These are phyloP conservation scores for Limnephilus lunatus DNA, from an alignment of 2,888 invertebrate genomes.

Conservation along the genomic window DNA sequence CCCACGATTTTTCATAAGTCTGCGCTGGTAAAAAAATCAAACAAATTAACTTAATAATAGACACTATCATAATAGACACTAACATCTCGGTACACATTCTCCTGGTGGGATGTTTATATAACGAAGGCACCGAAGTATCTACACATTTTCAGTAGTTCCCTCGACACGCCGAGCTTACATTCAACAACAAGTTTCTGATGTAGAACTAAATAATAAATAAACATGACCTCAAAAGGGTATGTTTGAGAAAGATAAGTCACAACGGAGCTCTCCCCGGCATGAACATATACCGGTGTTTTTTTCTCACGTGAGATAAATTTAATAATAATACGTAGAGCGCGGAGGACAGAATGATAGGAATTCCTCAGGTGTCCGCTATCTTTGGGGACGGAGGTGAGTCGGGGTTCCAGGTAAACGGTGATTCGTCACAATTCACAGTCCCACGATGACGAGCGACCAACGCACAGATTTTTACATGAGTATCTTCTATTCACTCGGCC, in stretches of 20 bases:
- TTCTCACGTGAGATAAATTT: background rate
- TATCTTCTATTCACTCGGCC: background rate
- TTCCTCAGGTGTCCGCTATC: constrained; percentile 41
- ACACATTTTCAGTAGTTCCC: too few relatives aligned
- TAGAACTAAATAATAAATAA: too few relatives aligned
- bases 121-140: too few relatives aligned
- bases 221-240: too few relatives aligned
- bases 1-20: too few relatives aligned
- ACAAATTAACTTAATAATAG: too few relatives aligned
- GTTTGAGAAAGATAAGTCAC: background rate
- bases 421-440: constrained; percentile 46
- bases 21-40: too few relatives aligned
- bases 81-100: too few relatives aligned
- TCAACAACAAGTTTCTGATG: background rate
- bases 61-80: too few relatives aligned
- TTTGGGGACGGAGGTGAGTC: constrained; percentile 28
- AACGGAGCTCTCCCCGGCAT: background rate
- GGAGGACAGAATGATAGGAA: background rate
- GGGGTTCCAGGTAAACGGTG: constrained; percentile 47
- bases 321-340: background rate
- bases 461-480: background rate
- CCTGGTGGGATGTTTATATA: too few relatives aligned
- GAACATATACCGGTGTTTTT: background rate
- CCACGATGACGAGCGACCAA: constrained; percentile 10
- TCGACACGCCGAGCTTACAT: background rate